These are phyloP conservation scores for Morbakka virulenta DNA, from an alignment of 30 jellyfish, hydroid and myxozoan genomes.

Conservation along the genomic window DNA sequence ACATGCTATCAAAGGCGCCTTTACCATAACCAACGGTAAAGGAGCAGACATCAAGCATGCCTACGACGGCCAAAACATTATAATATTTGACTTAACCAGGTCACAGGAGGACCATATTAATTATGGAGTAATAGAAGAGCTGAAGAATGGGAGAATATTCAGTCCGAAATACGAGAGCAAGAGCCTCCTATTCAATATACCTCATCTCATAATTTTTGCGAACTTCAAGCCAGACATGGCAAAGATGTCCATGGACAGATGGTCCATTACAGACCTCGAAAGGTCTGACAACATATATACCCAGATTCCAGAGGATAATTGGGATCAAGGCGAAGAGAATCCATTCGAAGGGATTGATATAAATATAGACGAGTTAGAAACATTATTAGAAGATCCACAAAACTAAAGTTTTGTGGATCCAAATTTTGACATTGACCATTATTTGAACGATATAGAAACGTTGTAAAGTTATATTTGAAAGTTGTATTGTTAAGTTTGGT, in stretches of 20 bases:
- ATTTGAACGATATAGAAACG: too few relatives aligned
- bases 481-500: too few relatives aligned
- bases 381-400: too few relatives aligned
- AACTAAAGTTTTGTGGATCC: too few relatives aligned
- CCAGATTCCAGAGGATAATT: too few relatives aligned
- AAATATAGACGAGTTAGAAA: too few relatives aligned
- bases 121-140: background rate
- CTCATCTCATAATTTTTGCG: background rate
- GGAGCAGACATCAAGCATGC: slow-evolving; percentile 4
- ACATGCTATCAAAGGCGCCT: background rate
- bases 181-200: background rate
- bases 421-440: too few relatives aligned
- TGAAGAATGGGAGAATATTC: background rate
- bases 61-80: slow-evolving; percentile 1
- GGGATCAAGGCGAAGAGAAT: too few relatives aligned
- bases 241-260: background rate
- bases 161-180: background rate
- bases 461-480: too few relatives aligned
- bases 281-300: too few relatives aligned
- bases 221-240: background rate
- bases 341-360: too few relatives aligned
- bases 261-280: background rate
- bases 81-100: slow-evolving; percentile 11
- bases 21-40: background rate
- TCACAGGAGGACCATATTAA: slow-evolving; percentile 7